phyloP scores from a whole-genome alignment of 1,140 invertebrate genomes.

The Drosophila bocqueti region DNA sequence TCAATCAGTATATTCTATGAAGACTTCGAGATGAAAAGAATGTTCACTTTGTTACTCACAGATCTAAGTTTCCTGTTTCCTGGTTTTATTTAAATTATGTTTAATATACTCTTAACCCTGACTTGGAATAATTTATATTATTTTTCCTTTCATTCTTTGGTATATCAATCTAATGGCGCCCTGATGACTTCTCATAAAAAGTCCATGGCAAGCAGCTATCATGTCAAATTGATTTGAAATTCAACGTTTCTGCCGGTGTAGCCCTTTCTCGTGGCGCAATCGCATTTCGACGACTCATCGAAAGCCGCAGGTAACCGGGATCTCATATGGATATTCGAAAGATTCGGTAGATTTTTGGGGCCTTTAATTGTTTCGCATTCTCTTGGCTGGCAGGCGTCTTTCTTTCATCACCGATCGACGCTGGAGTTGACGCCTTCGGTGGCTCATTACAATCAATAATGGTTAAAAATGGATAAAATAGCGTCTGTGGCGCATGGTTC shows the following conservation, averaged over 20 bases:
- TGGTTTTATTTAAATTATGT: too few species aligned
- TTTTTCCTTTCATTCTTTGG: neutral
- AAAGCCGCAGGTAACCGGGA: conserved; percentile 67
- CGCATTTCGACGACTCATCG: conserved; percentile 68
- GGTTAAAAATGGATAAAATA: conserved; percentile 42
- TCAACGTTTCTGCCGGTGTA: conserved; percentile 28
- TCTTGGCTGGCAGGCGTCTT: conserved; percentile 29
- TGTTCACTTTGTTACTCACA: too few species aligned
- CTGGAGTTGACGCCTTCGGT: conserved; percentile 78
- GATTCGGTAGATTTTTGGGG: conserved; percentile 29
- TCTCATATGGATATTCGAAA: conserved; percentile 49
- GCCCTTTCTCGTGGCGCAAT: conserved; percentile 29
- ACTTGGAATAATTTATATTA: neutral
- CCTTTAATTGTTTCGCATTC: conserved; percentile 73
- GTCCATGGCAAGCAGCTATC: neutral
- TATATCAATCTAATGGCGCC: conserved; percentile 33
- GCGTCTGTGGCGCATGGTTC: conserved; percentile 58
- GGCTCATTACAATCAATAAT: conserved; percentile 82
- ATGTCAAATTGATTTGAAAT: conserved; percentile 16
- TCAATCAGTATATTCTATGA: too few species aligned
- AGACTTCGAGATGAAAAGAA: too few species aligned
- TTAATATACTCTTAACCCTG: too few species aligned
- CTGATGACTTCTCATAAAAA: conserved; percentile 8
- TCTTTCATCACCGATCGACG: conserved; percentile 54
- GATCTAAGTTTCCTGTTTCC: too few species aligned